phyloP scores from a whole-genome alignment of 2,797 vertebrate species.

The Cirrhinus mrigala region DNA sequence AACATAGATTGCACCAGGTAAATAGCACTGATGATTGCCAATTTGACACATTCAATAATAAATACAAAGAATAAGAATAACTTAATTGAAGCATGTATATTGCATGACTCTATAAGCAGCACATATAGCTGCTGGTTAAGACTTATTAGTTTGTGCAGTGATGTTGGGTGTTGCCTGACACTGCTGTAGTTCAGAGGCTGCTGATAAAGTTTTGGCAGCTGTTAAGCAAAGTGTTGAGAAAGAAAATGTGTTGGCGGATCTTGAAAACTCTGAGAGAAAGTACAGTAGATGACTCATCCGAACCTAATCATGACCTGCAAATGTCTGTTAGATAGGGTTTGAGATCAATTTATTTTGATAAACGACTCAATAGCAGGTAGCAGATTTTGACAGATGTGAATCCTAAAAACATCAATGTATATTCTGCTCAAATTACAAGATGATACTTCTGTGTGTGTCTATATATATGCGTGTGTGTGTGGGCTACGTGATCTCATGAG shows the following conservation, averaged over 20 bases:
- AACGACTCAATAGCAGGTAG: not conserved
- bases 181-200: not conserved
- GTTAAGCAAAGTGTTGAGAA: slow-evolving; percentile 12
- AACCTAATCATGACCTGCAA: slow-evolving; percentile 16
- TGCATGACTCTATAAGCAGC: not conserved
- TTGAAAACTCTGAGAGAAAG: not conserved
- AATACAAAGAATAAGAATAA: not conserved
- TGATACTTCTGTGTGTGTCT: not conserved
- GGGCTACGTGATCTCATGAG: too few relatives aligned
- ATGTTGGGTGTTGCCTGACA: not conserved
- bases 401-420: not conserved
- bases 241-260: slow-evolving; percentile 8
- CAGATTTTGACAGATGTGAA: slow-evolving; percentile 17
- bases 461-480: too few relatives aligned
- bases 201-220: slow-evolving; percentile 21
- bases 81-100: not conserved
- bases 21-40: too few relatives aligned
- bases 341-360: slow-evolving; percentile 9
- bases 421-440: not conserved
- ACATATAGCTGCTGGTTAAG: not conserved
- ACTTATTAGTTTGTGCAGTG: not conserved
- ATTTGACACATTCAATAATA: not conserved
- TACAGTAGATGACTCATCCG: not conserved
- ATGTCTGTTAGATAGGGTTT: slow-evolving; percentile 9
- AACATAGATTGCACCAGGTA: too few relatives aligned